Evolutionary conservation across 2,888 invertebrate genomes (phyloP), one percentile per base, ranked within the genome.

Genomic region (Diloba caeruleocephala): DNA sequence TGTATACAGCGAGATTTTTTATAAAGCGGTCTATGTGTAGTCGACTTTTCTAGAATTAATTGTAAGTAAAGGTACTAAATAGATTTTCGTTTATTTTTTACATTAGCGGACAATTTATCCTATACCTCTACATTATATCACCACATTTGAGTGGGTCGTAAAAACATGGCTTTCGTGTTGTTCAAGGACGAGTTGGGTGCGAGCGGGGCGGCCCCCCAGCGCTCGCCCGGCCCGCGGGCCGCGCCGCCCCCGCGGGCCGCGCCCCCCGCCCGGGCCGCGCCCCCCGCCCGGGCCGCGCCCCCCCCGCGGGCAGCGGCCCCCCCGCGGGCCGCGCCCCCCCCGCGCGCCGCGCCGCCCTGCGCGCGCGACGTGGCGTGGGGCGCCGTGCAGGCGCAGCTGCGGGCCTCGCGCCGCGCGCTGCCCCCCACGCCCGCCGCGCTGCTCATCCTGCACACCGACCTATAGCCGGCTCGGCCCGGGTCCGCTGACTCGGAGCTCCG

Each of bases 381-480:
- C 74, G 90, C 89, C 25, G 90, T 89, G 82, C 87, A 86, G 58
- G 87, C 87, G 60, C 89, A 90, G 85, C 56, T 90, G 54, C 81
- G 79, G n/a, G 78, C 84, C 37, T 1, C 69, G 53, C 75, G 62
- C 71, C 51, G 59, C 55, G 43, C 58, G 36, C 67, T 72, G 51
- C 71, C 44, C 39, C 52, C 77, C 51, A 65, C 79, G 54, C 71
- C 78, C 14, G 44, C 82, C 46, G 66, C 79, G 49, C 78, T 90
- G 63, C 88, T 90, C 71, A 83, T 90, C 61, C 80, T 90, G 71
- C 89, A 79, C 75, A 71, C 85, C 23, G 87, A 87, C 54, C 78
- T 89, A 12, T 87, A 82, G 70, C 52, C 23, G 7, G 1, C 31
- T 7, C 29, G 29, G 1, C 1, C 19, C 12, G 4, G 13, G 10